Base-by-base conservation (phyloP, 2,797 vertebrate genomes). In the Leptatherina wallacei region DNA sequence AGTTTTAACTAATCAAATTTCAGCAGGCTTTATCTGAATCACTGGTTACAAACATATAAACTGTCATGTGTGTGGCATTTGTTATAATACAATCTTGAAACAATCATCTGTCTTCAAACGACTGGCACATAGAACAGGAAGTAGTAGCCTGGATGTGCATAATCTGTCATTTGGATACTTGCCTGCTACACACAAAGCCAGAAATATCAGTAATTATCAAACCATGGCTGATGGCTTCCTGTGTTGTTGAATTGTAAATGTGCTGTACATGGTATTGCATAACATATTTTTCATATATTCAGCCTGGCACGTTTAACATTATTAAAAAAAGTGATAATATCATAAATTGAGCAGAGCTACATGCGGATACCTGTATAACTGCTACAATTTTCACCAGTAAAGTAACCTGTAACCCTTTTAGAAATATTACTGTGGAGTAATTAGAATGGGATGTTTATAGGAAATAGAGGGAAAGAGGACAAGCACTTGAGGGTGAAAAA, bases 381-480 rank as follows among this genome's bases (percentile, higher is more conserved):
- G 22, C 30, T 2, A 11, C 8, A 4, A 1, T 27, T 24, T 11
- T 12, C 4, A 24, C 11, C 9, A 24, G 4, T 24, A 22, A 54
- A 54, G 9, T 22, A 13, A 52, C 27, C 9, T 36, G 3, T 42
- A 7, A 7, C 2, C 36, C 18, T 18, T 3, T 14, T 47, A 60
- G n/a, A 52, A 54, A 54, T 12, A 29, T 54, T 4, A 18, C 22
- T 1, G 49, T 24, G 40, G 56, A 33, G 12, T 61, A 47, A 38
- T 16, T 30, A 54, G 77, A 71, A 38, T 30, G 38, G 71, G 64
- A 4, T 77, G 54, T 55, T 58, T 32, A 14, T 22, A 5, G 63
- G 30, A 56, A 54, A 24, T 0, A 1, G 27, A 35, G 52, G 11
- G n/a, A 30, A 47, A 20, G 56, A 44, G 63, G 63, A 6, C 10